phyloP scores from a whole-genome alignment of 2,113 vertebrate species.

The Lophotis ruficrista region DNA sequence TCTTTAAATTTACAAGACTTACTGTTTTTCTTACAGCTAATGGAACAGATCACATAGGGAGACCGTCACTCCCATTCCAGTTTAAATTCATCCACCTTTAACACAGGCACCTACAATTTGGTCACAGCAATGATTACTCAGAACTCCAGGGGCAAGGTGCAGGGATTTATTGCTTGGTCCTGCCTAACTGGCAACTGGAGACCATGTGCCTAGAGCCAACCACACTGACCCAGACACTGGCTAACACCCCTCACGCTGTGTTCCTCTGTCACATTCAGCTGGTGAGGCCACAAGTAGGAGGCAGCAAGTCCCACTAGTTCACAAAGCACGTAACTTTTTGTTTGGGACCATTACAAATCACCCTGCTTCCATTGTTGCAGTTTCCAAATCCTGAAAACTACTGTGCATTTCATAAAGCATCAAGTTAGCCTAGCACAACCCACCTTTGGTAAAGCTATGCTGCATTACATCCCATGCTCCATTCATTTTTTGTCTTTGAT shows the following conservation, averaged over 20 bases:
- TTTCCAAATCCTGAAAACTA: background rate
- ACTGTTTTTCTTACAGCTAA: background rate
- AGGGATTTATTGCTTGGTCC: background rate
- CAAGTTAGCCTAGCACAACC: background rate
- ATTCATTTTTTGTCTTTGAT: background rate
- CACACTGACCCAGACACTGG: background rate
- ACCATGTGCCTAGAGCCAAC: accelerated
- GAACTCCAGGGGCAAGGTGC: background rate
- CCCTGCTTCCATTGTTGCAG: background rate
- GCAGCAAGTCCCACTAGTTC: background rate
- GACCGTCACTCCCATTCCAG: background rate
- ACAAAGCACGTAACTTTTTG: background rate
- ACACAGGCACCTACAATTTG: background rate
- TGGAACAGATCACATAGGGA: background rate
- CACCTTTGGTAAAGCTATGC: background rate
- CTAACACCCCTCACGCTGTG: background rate
- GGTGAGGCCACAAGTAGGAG: background rate
- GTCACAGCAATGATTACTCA: background rate
- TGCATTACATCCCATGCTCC: background rate
- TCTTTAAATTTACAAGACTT: background rate
- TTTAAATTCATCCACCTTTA: background rate
- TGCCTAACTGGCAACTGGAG: background rate
- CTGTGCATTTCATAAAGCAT: accelerated
- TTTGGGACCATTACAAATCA: background rate
- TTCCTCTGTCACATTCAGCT: background rate